phyloP scores from a whole-genome alignment of 2,888 invertebrate genomes.

The Athalia cordata region DNA sequence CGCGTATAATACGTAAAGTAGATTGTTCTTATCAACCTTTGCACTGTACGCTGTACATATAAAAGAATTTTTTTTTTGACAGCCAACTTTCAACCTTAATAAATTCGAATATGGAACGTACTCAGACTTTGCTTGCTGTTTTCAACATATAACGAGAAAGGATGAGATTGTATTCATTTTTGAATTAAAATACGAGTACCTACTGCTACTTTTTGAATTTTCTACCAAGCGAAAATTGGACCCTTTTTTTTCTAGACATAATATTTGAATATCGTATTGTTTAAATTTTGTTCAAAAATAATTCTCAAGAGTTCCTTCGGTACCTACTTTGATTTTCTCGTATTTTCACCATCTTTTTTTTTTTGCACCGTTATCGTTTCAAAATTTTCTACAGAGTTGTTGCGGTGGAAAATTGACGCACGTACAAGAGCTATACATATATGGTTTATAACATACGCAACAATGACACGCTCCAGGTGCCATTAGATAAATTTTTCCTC shows the following conservation, averaged over 20 bases:
- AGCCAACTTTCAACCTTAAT: neutral
- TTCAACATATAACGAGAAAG: too few relatives aligned
- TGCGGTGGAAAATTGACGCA: slow-evolving; percentile 21
- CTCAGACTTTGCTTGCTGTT: too few relatives aligned
- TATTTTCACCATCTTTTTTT: neutral
- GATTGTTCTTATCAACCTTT: slow-evolving; percentile 39
- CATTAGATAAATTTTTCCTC: slow-evolving; percentile 39
- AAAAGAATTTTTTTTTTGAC: neutral
- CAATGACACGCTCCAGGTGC: slow-evolving; percentile 38
- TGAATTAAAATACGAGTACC: too few relatives aligned
- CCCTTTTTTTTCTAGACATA: too few relatives aligned
- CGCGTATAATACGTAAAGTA: slow-evolving; percentile 17
- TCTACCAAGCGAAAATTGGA: too few relatives aligned
- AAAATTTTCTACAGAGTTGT: neutral
- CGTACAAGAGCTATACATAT: slow-evolving; percentile 4
- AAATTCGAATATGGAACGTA: neutral
- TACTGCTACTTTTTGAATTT: too few relatives aligned
- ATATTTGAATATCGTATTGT: too few relatives aligned
- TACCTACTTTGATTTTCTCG: neutral
- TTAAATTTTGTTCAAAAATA: neutral
- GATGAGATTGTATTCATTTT: too few relatives aligned
- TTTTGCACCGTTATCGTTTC: neutral
- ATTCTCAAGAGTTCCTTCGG: neutral
- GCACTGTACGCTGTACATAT: neutral
- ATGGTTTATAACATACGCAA: neutral